phyloP scores from a whole-genome alignment of 1,140 invertebrate genomes.

The Chelonus insularis region DNA sequence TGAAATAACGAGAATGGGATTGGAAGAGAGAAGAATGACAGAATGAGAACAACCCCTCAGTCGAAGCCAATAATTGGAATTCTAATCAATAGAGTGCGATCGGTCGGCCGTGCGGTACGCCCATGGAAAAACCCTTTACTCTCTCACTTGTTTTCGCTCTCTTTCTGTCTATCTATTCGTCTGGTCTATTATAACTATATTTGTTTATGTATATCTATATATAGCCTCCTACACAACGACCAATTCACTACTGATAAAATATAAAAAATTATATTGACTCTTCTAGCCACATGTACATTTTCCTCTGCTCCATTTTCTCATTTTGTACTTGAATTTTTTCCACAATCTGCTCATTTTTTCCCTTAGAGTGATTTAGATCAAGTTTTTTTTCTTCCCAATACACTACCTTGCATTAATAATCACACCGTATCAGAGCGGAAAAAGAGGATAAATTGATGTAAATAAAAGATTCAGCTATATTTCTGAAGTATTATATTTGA shows the following conservation, averaged over 20 bases:
- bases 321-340: neutral
- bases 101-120: conserved; percentile 39
- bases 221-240: neutral
- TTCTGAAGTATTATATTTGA: too few relatives aligned
- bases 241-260: neutral
- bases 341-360: neutral
- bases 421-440: too few relatives aligned
- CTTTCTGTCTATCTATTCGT: neutral
- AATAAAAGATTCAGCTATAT: too few relatives aligned
- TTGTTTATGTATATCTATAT: conserved; percentile 6
- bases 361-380: neutral
- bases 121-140: conserved; percentile 28
- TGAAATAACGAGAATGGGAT: conserved; percentile 4
- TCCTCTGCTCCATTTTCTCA: neutral
- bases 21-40: neutral
- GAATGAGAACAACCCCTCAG: conserved; percentile 25
- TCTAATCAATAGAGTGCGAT: conserved; percentile 47
- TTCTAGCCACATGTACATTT: neutral
- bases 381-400: neutral
- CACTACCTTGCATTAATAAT: too few relatives aligned
- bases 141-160: neutral
- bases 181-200: neutral
- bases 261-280: conserved; percentile 3
- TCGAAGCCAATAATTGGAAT: conserved; percentile 50
- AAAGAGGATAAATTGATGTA: too few relatives aligned